Conservation (phyloP, 2,113 vertebrate genomes). For the Maccullochella peelii region DNA sequence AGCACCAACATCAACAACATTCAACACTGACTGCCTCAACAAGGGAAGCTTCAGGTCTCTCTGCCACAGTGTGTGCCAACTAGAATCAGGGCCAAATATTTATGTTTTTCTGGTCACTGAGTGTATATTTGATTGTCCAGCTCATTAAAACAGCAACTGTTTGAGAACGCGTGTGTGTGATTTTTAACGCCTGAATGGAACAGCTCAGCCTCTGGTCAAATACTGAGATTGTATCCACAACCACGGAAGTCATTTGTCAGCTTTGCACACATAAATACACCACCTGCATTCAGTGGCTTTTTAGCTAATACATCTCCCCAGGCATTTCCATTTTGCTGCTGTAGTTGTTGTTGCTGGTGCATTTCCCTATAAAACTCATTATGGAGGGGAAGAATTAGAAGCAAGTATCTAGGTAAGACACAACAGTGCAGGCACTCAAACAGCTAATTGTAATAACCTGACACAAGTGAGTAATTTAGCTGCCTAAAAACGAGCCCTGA, state of each 20-base stretch:
- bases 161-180: constrained; percentile 8
- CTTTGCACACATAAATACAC: constrained; percentile 65
- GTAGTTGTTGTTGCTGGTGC: constrained; percentile 62
- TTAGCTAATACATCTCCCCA: constrained; percentile 66
- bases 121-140: constrained; percentile 30
- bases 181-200: constrained; percentile 48
- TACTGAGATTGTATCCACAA: constrained; percentile 65
- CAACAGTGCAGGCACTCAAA: constrained; percentile 69
- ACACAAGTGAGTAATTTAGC: constrained; percentile 82
- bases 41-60: neutral
- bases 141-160: constrained; percentile 38
- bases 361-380: constrained; percentile 77
- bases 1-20: neutral
- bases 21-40: neutral
- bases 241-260: constrained; percentile 70
- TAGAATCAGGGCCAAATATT: constrained; percentile 15
- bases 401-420: constrained; percentile 71
- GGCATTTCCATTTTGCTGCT: constrained; percentile 70
- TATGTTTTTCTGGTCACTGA: constrained; percentile 25
- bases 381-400: constrained; percentile 68
- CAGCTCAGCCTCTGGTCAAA: constrained; percentile 67
- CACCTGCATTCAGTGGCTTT: constrained; percentile 68
- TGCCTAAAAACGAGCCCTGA: constrained; percentile 70
- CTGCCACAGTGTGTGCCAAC: neutral
- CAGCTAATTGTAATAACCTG: constrained; percentile 84